Percentiles rank a stretch among this genome's conserved stretches.
Conservation (phyloP, 2,113 vertebrate genomes). For the Hippocampus barbouri region DNA sequence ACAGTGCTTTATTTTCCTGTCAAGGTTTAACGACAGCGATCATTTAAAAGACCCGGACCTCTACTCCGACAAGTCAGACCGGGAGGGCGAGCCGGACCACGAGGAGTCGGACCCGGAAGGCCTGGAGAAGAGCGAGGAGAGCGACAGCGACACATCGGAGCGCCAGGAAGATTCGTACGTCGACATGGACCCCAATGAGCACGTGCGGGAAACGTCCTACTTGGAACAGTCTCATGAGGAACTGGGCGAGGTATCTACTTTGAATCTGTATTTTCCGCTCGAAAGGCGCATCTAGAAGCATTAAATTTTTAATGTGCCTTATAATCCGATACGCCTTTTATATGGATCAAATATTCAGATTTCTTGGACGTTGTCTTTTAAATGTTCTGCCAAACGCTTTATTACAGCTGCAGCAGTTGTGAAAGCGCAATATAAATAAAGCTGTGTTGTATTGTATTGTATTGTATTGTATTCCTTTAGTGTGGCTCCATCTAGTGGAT, state of each 20-base stretch:
- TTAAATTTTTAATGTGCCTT: no score
- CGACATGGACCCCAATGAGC: conserved; percentile 83
- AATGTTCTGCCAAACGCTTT: no score
- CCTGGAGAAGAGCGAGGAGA: conserved; percentile 94
- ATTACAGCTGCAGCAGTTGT: no score
- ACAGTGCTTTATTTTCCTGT: fast-evolving
- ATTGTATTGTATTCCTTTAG: no score
- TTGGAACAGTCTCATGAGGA: conserved; percentile 89
- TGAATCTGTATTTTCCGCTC: no score
- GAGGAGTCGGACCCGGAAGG: conserved; percentile 95
- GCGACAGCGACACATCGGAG: conserved; percentile 92
- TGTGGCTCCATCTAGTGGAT: no score
- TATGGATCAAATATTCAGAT: no score
- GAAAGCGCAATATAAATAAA: no score
- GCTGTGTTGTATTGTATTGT: no score
- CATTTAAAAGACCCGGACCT: conserved; percentile 92
- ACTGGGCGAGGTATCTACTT: conserved; percentile 82
- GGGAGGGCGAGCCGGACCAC: conserved; percentile 90
- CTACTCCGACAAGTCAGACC: conserved; percentile 96
- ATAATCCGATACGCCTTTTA: no score
- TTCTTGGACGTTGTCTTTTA: no score
- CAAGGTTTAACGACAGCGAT: conserved; percentile 89
- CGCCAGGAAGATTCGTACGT: conserved; percentile 90
- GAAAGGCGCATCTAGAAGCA: no score
- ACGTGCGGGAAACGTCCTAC: conserved; percentile 84